These are phyloP conservation scores for Stenotaenia linearis DNA, from an alignment of 2,888 invertebrate genomes.

Conservation along the genomic window DNA sequence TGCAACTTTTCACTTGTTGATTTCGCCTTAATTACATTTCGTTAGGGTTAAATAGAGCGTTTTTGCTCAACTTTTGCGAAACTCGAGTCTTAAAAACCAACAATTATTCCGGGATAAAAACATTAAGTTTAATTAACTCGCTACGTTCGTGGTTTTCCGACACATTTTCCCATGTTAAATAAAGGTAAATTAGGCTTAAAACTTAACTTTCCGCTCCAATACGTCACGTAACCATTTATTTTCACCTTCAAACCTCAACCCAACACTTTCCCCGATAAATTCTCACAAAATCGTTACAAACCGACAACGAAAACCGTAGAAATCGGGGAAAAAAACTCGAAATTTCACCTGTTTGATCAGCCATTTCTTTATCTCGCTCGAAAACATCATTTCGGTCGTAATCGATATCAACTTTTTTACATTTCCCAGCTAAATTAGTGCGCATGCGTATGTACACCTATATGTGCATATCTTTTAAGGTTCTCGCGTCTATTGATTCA, in stretches of 20 bases:
- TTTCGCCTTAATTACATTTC: too few species aligned
- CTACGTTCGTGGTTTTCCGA: not conserved
- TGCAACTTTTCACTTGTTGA: not conserved
- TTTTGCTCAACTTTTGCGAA: not conserved
- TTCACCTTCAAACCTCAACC: not conserved
- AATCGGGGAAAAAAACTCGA: not conserved
- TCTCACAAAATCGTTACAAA: not conserved
- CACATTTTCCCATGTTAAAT: not conserved
- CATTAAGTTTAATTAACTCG: slow-evolving; percentile 2
- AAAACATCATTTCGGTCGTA: not conserved
- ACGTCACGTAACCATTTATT: not conserved
- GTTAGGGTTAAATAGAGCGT: too few species aligned
- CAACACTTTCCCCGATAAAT: not conserved
- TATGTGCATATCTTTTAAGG: slow-evolving; percentile 13
- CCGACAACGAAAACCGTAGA: not conserved
- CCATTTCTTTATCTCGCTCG: too few species aligned
- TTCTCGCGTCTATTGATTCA: not conserved
- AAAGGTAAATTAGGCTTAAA: slow-evolving; percentile 6
- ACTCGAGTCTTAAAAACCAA: not conserved
- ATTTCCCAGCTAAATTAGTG: not conserved
- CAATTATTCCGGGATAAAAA: not conserved
- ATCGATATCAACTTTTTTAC: not conserved
- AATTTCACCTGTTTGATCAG: not conserved
- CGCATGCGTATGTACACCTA: not conserved
- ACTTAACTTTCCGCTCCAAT: not conserved